Evolutionary conservation across 30 jellyfish, hydroid and myxozoan genomes (phyloP).

Genomic region (Haliclystus octoradiatus): DNA sequence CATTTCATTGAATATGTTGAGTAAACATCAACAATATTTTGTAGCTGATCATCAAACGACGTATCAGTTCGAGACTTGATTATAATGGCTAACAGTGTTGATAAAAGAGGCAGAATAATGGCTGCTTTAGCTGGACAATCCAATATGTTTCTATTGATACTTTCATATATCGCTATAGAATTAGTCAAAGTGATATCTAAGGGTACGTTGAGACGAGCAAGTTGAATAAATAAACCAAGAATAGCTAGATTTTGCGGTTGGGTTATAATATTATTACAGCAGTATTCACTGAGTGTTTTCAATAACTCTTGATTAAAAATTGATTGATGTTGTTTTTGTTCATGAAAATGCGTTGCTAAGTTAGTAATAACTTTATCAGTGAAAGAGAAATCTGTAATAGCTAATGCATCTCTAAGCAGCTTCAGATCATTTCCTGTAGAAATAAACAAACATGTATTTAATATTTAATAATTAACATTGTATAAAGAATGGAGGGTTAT

Average conservation of each 20-base stretch:
- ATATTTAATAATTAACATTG: too few relatives aligned
- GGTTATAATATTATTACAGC: not conserved
- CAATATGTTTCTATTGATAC: not conserved
- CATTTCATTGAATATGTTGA: not conserved
- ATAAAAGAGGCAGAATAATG: not conserved
- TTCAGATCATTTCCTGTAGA: too few relatives aligned
- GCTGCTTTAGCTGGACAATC: not conserved
- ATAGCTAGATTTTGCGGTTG: not conserved
- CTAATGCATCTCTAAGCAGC: too few relatives aligned
- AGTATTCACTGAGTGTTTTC: too few relatives aligned
- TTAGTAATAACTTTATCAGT: too few relatives aligned
- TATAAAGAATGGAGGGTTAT: too few relatives aligned
- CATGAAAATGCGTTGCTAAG: too few relatives aligned
- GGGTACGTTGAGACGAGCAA: not conserved
- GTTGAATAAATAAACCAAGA: not conserved
- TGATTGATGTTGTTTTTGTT: too few relatives aligned
- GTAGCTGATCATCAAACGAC: not conserved
- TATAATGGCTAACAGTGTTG: not conserved
- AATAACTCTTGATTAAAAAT: too few relatives aligned
- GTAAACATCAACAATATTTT: not conserved
- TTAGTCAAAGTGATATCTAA: not conserved
- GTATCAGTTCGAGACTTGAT: not conserved
- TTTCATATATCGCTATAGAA: not conserved
- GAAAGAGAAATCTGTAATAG: too few relatives aligned
- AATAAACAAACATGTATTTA: too few relatives aligned